Base-by-base conservation (phyloP, 2,797 vertebrate species). In the Chelidonichthys spinosus region DNA sequence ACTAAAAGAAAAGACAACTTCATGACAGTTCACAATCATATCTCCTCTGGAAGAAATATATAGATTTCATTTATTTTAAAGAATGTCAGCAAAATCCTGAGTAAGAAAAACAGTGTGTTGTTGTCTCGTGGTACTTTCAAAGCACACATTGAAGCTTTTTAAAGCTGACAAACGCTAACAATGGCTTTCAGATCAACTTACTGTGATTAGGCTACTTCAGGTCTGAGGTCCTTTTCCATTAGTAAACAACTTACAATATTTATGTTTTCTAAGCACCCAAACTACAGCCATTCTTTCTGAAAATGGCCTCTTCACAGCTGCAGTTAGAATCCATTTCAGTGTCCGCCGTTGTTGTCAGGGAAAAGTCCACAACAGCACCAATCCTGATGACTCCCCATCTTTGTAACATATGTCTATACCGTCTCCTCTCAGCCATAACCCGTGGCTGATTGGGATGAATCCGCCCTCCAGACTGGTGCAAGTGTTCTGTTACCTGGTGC, bases 401-500 rank as follows among this genome's bases (percentile, higher is more conserved):
- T 64, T 47, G 32, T 44, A 44, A 17, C 0, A 3, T n/a, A 9
- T 5, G 43, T 63, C 53, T 46, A 10, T 60, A 37, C n/a, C 15
- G 35, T 56, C 52, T 70, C 39, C 49, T n/a, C 36, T 70, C 39
- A 36, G 44, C 7, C 17, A 3, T 25, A 47, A 61, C 33, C 49
- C 35, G 36, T 15, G 9, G 35, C 58, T 44, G 54, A 9, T 10
- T 13, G 11, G 36, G 18, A 61, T 49, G 32, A 60, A 66, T 39
- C 35, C 6, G 44, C 14, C 37, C 25, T 44, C 40, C 62, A 53
- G n/a, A 49, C 37, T 9, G 35, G 49, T 35, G 35, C 7, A 11
- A 58, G 59, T 4, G 44, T 62, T 60, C 2, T 1, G 54, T 83
- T 90, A 99, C 98, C 97, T 98, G 98, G 86, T 98, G 97, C 62